Evolutionary conservation across 1,140 invertebrate species (phyloP).

Genomic region (Drosophila busckii): DNA sequence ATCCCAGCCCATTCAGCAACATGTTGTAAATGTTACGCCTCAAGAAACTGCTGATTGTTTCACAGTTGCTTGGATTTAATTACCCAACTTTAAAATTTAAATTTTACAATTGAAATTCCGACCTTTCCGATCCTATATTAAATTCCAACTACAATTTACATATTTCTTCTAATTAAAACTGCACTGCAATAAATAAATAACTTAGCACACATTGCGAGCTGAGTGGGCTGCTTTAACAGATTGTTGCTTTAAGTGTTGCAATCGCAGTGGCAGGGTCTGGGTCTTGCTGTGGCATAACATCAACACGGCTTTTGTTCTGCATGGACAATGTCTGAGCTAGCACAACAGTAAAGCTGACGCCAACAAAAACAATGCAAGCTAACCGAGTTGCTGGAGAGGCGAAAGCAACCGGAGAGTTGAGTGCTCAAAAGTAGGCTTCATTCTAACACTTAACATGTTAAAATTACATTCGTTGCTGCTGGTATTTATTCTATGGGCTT

Average conservation of each 20-base stretch:
- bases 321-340: slow-evolving; percentile 56
- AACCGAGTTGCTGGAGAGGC: background rate
- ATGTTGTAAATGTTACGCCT: too few relatives aligned
- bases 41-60: too few relatives aligned
- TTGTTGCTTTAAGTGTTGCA: slow-evolving; percentile 16
- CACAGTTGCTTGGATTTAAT: too few relatives aligned
- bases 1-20: too few relatives aligned
- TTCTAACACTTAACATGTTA: slow-evolving; percentile 73
- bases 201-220: slow-evolving; percentile 12
- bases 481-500: too few relatives aligned
- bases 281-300: slow-evolving; percentile 29
- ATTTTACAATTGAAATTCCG: too few relatives aligned
- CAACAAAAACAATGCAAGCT: slow-evolving; percentile 33
- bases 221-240: slow-evolving; percentile 17
- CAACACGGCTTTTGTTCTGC: slow-evolving; percentile 56
- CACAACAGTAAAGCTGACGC: slow-evolving; percentile 9
- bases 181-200: too few relatives aligned
- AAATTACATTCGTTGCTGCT: slow-evolving; percentile 49
- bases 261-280: slow-evolving; percentile 14
- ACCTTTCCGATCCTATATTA: too few relatives aligned
- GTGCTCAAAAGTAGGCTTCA: slow-evolving; percentile 66
- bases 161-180: too few relatives aligned
- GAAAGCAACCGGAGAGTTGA: background rate
- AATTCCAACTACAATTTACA: too few relatives aligned
- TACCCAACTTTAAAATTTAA: too few relatives aligned